These are phyloP conservation scores for Thumatha senex DNA, from an alignment of 2,888 invertebrate genomes.

Conservation along the genomic window DNA sequence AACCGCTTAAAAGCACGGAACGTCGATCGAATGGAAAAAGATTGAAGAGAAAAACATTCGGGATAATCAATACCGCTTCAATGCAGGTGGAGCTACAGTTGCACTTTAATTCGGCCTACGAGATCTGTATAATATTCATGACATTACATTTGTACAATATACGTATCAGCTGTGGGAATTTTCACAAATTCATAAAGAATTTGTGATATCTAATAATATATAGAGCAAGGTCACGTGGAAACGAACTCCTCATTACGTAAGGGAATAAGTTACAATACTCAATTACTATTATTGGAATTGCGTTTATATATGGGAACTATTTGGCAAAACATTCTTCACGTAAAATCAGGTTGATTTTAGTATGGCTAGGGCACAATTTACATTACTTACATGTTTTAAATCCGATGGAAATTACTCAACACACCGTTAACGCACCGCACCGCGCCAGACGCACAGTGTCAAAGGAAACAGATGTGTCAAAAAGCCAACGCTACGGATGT, in stretches of 20 bases:
- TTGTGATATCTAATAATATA: slow-evolving; percentile 33
- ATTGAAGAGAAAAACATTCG: not conserved
- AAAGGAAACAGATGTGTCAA: slow-evolving; percentile 67
- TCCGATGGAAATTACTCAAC: slow-evolving; percentile 66
- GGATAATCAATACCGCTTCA: slow-evolving; percentile 25
- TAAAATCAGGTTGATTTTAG: not conserved
- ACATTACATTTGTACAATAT: not conserved
- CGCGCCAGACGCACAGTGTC: slow-evolving; percentile 76
- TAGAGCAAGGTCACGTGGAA: slow-evolving; percentile 79
- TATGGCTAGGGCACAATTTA: slow-evolving; percentile 7
- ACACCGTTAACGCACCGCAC: slow-evolving; percentile 74
- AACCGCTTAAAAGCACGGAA: not conserved
- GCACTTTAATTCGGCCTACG: slow-evolving; percentile 11
- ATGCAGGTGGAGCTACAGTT: slow-evolving; percentile 8
- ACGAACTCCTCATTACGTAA: slow-evolving; percentile 78
- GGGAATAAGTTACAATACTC: slow-evolving; percentile 39
- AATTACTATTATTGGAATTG: no score
- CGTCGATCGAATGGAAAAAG: not conserved
- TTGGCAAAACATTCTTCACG: not conserved
- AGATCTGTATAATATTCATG: slow-evolving; percentile 6
- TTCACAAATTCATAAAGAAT: slow-evolving; percentile 1
- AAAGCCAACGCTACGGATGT: slow-evolving; percentile 67
- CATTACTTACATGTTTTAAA: slow-evolving; percentile 76
- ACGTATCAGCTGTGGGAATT: not conserved
- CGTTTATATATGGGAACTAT: not conserved